Conservation (phyloP, 2,113 vertebrate species). For the Azemiops feae region DNA sequence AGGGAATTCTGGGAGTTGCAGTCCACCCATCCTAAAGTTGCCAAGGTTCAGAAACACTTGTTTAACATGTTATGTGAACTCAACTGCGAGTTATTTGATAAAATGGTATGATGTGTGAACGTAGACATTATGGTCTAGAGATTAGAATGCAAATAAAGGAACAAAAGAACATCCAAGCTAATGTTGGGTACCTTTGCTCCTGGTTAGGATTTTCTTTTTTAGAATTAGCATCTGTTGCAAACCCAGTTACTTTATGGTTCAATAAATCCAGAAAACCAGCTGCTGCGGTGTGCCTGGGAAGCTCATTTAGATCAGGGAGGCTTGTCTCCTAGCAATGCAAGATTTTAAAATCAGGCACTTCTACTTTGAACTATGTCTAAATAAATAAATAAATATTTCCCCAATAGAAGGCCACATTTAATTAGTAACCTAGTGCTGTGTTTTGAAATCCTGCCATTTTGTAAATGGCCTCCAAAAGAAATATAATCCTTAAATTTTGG, state of each 20-base stretch:
- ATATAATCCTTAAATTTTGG: not conserved
- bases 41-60: not conserved
- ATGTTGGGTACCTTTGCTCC: not conserved
- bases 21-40: not conserved
- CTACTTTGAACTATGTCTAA: not conserved
- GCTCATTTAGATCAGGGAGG: not conserved
- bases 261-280: not conserved
- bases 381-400: not conserved
- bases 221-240: not conserved
- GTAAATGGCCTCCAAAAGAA: not conserved
- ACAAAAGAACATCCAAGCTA: not conserved
- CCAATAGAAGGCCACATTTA: too few relatives aligned
- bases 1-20: not conserved
- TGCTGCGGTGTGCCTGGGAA: not conserved
- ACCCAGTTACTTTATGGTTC: not conserved
- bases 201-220: not conserved
- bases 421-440: not conserved
- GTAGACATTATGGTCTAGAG: not conserved
- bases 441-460: not conserved
- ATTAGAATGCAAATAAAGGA: not conserved
- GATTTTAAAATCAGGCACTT: not conserved
- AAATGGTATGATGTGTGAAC: not conserved
- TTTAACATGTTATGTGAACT: not conserved
- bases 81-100: not conserved
- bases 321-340: not conserved